Percentiles rank a stretch among this genome's conserved stretches.
Conservation (phyloP, 2,888 invertebrate species). For the Piscicola geometra region DNA sequence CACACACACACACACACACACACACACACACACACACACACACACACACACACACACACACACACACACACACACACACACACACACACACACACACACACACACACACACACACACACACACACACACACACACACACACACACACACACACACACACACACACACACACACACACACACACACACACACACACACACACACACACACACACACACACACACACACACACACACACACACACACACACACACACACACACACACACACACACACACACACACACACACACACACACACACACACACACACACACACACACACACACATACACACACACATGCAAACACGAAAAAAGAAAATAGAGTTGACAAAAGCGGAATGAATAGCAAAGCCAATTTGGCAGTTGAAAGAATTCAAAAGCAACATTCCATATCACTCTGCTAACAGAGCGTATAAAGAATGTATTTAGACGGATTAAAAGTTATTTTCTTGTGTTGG, state of each 20-base stretch:
- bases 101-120: constrained; percentile 21
- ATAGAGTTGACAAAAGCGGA: not conserved
- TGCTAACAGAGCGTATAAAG: not conserved
- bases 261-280: constrained; percentile 20
- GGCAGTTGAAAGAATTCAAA: too few species aligned
- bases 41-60: too few species aligned
- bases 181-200: constrained; percentile 18
- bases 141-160: constrained; percentile 23
- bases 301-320: constrained; percentile 12
- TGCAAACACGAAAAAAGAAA: not conserved
- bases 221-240: constrained; percentile 27
- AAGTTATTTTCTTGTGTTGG: not conserved
- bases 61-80: constrained; percentile 1
- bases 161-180: constrained; percentile 20
- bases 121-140: constrained; percentile 16
- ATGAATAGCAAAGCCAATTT: too few species aligned
- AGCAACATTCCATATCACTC: too few species aligned
- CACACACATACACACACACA: constrained; percentile 14
- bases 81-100: not conserved
- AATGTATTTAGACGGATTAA: not conserved
- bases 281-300: constrained; percentile 21
- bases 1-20: too few species aligned
- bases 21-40: too few species aligned
- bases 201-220: constrained; percentile 23
- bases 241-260: constrained; percentile 20